Conservation (phyloP, 2,113 vertebrate species). For the Bubo blakistoni region DNA sequence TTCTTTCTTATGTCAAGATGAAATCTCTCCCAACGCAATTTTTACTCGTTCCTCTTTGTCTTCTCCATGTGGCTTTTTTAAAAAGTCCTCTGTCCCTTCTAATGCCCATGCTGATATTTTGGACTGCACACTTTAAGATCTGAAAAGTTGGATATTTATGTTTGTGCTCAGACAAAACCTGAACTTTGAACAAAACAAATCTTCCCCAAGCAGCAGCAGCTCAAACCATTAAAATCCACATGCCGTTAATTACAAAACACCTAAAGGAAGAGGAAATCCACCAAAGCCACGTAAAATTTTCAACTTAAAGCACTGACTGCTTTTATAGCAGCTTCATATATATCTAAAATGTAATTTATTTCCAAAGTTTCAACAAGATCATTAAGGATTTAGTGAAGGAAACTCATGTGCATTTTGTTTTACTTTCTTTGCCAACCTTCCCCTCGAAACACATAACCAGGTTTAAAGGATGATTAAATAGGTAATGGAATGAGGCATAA, state of each 20-base stretch:
- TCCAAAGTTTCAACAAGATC: neutral
- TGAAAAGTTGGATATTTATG: neutral
- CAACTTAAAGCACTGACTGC: neutral
- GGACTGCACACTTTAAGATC: neutral
- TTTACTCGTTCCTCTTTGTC: neutral
- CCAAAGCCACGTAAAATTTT: neutral
- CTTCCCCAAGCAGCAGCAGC: neutral
- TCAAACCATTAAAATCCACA: neutral
- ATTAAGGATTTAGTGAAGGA: neutral
- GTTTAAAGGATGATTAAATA: neutral
- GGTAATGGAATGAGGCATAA: neutral
- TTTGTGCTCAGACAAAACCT: neutral
- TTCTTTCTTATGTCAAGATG: neutral
- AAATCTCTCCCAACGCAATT: neutral
- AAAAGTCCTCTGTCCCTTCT: neutral
- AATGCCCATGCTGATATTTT: neutral
- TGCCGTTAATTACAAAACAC: neutral
- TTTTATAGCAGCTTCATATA: neutral
- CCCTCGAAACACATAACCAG: neutral
- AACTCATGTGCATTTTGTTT: neutral
- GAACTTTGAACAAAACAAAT: neutral
- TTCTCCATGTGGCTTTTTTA: neutral
- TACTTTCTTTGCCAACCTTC: neutral
- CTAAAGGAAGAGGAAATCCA: neutral
- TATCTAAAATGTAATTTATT: neutral